Conservation (phyloP, 2,888 invertebrate species). For the Lampropteryx suffumata region DNA sequence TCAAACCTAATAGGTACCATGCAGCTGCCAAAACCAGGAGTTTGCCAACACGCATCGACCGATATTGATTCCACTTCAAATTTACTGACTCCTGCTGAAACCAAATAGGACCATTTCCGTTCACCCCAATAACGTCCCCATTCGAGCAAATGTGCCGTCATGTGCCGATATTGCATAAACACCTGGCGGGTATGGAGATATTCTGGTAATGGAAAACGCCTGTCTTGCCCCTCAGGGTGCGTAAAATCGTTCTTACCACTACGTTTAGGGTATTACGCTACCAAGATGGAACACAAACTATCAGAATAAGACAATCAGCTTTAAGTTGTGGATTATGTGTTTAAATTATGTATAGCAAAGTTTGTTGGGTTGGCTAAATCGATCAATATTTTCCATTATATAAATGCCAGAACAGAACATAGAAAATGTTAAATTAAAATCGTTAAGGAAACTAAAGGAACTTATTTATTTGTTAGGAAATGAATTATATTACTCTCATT, state of each 20-base stretch:
- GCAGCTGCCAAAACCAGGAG: constrained; percentile 3
- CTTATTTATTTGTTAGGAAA: no score
- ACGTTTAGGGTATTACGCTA: constrained; percentile 4
- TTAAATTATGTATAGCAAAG: neutral
- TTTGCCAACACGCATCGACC: neutral
- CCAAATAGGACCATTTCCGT: constrained; percentile 8
- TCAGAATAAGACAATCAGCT: constrained; percentile 10
- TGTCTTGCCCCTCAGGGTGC: constrained; percentile 12
- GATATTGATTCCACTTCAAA: constrained; percentile 15
- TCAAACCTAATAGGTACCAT: neutral
- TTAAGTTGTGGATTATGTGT: constrained; percentile 1
- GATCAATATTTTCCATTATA: no score
- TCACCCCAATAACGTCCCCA: constrained; percentile 9
- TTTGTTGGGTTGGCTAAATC: neutral
- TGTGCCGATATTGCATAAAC: constrained; percentile 18
- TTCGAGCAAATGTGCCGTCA: constrained; percentile 9
- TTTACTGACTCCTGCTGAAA: constrained; percentile 4
- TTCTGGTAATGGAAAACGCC: constrained; percentile 22
- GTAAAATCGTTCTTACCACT: constrained; percentile 5
- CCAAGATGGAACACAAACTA: constrained; percentile 20
- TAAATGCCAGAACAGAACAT: no score
- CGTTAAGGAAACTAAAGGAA: no score
- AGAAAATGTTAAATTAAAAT: no score
- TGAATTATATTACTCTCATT: no score
- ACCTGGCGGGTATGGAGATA: constrained; percentile 16